These are phyloP conservation scores for Upupa epops DNA, from an alignment of 2,113 vertebrate genomes.

Conservation along the genomic window DNA sequence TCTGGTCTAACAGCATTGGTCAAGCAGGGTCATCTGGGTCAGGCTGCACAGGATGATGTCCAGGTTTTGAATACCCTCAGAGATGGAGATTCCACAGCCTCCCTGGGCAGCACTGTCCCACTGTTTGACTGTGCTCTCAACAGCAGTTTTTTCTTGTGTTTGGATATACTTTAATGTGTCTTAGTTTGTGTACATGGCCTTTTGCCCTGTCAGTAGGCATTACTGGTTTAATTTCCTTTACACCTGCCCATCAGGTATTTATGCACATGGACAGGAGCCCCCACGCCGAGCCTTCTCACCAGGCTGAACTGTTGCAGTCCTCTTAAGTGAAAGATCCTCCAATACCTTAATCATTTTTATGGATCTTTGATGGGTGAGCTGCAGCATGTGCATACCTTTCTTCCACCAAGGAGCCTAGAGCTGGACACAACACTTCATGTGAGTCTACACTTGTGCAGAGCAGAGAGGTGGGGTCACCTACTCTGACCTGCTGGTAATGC, in stretches of 20 bases:
- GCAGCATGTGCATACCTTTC: neutral
- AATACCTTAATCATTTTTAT: neutral
- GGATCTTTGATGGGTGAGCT: neutral
- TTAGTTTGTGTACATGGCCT: neutral
- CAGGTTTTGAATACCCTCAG: neutral
- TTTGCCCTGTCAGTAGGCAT: neutral
- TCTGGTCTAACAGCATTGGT: neutral
- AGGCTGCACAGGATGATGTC: neutral
- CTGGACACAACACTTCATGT: fast-evolving
- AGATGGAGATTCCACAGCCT: neutral
- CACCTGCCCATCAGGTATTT: neutral
- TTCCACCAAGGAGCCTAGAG: neutral
- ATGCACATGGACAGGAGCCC: neutral
- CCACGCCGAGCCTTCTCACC: neutral
- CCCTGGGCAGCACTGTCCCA: neutral
- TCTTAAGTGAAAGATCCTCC: neutral
- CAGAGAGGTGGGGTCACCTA: neutral
- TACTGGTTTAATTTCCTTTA: neutral
- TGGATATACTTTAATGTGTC: neutral
- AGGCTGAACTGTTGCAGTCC: neutral
- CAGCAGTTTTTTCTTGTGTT: neutral
- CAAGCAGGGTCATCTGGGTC: neutral
- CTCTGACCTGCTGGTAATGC: neutral
- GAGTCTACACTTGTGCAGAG: neutral
- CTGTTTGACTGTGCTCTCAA: neutral